Percentiles rank a stretch among this genome's conserved stretches.
Conservation (phyloP, 2,797 vertebrate species). For the Chaetophractus vellerosus region DNA sequence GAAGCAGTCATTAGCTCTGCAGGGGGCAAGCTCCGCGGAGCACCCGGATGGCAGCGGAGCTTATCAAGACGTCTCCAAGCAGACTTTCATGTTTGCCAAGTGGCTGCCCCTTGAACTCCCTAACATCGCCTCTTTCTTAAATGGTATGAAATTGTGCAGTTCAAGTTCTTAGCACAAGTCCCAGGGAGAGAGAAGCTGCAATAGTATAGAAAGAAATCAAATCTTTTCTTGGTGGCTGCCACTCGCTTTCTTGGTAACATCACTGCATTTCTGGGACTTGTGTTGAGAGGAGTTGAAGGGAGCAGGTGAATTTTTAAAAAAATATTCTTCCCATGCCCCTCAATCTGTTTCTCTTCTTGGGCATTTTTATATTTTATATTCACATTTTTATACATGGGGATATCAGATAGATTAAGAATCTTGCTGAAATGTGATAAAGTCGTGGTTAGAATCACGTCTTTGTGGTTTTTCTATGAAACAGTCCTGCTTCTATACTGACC, state of each 20-base stretch:
- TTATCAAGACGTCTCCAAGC: not conserved
- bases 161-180: slow-evolving; percentile 19
- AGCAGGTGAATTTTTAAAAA: no score
- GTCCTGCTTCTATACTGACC: not conserved
- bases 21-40: not conserved
- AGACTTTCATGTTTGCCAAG: slow-evolving; percentile 67
- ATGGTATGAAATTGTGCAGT: slow-evolving; percentile 29
- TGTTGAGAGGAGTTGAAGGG: not conserved
- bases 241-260: no score
- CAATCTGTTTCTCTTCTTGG: not conserved
- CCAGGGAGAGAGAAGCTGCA: not conserved
- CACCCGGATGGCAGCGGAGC: not conserved
- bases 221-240: not conserved
- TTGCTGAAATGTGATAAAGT: not conserved
- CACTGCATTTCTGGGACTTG: not conserved
- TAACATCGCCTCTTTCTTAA: slow-evolving; percentile 26
- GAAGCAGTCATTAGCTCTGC: slow-evolving; percentile 65
- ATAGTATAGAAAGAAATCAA: not conserved
- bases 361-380: not conserved
- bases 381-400: not conserved
- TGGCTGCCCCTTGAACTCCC: slow-evolving; percentile 46
- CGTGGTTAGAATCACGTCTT: not conserved
- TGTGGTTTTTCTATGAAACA: not conserved
- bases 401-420: not conserved
- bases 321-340: accelerated